A percentile compares a stretch with the other conserved stretches of the same genome.
Evolutionary conservation across 1,140 invertebrate genomes (phyloP).

Genomic region (Drosophila bocki): DNA sequence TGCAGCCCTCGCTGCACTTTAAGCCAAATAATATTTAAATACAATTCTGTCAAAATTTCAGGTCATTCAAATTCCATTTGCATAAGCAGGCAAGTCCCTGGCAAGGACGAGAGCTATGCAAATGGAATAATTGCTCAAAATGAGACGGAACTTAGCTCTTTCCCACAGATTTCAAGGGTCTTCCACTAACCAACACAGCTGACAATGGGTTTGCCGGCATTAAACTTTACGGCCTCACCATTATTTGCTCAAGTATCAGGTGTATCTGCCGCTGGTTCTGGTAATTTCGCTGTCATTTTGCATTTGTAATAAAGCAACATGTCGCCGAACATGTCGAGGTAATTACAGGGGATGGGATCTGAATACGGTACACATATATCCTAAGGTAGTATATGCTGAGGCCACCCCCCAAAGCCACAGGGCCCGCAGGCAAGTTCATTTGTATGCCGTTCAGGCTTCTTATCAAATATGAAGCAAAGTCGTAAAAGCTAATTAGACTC

Average conservation of each 20-base stretch:
- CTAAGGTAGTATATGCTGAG: not conserved
- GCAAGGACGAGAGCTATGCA: constrained; percentile 39
- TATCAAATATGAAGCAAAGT: constrained; percentile 84
- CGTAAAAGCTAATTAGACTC: constrained; percentile 82
- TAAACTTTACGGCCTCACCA: constrained; percentile 60
- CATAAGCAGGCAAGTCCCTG: constrained; percentile 42
- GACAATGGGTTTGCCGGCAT: constrained; percentile 68
- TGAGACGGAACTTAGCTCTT: constrained; percentile 37
- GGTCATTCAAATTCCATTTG: constrained; percentile 52
- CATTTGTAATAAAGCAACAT: constrained; percentile 83
- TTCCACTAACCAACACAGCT: constrained; percentile 58
- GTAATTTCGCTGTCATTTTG: constrained; percentile 82
- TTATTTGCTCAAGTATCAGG: constrained; percentile 70
- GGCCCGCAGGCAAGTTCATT: constrained; percentile 57
- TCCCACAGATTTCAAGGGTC: constrained; percentile 42
- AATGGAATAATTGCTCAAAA: constrained; percentile 74
- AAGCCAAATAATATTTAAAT: constrained; percentile 71
- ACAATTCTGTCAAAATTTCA: constrained; percentile 53
- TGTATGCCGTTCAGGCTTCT: constrained; percentile 78
- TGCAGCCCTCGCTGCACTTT: constrained; percentile 31
- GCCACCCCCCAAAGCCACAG: constrained; percentile 21
- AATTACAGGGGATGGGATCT: constrained; percentile 60
- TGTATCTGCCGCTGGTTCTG: constrained; percentile 38
- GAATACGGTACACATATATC: constrained; percentile 1
- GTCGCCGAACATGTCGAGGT: constrained; percentile 55